phyloP scores from a whole-genome alignment of 2,113 vertebrate species.

The Ivindomyrus marchei region DNA sequence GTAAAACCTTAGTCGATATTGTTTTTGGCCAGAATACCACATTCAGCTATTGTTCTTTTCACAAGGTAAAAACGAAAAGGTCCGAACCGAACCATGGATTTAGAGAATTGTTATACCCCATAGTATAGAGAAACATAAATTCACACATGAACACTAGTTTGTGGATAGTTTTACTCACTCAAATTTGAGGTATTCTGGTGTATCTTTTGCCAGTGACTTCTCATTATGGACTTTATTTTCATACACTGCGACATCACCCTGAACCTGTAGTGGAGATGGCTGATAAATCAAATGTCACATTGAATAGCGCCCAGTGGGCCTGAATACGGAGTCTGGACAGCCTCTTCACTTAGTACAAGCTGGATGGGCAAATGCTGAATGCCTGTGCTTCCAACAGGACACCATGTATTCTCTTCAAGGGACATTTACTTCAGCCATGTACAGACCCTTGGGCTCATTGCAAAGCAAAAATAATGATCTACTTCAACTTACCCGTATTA shows the following conservation, averaged over 20 bases:
- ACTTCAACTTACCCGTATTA: not conserved
- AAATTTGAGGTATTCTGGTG: constrained; percentile 3
- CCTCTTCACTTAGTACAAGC: not conserved
- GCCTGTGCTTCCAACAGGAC: not conserved
- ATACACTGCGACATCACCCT: not conserved
- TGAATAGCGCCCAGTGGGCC: not conserved
- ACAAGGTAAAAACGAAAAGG: not conserved
- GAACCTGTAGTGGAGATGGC: not conserved
- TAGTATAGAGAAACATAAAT: not conserved
- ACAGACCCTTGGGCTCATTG: not conserved
- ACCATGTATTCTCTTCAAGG: not conserved
- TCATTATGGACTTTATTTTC: constrained; percentile 15
- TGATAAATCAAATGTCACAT: not conserved
- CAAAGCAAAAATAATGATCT: not conserved
- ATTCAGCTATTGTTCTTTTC: not conserved
- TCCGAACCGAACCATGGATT: not conserved
- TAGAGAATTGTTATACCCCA: not conserved
- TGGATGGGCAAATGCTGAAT: not conserved
- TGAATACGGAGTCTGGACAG: not conserved
- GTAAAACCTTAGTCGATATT: not conserved
- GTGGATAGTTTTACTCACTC: not conserved
- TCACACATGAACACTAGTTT: not conserved
- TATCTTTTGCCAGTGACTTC: not conserved
- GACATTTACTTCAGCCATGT: not conserved
- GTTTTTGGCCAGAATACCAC: not conserved